A percentile compares a stretch with the other conserved stretches of the same genome.
These are phyloP conservation scores for Ariopsis seemanni DNA, from an alignment of 2,113 vertebrate genomes.

Conservation along the genomic window DNA sequence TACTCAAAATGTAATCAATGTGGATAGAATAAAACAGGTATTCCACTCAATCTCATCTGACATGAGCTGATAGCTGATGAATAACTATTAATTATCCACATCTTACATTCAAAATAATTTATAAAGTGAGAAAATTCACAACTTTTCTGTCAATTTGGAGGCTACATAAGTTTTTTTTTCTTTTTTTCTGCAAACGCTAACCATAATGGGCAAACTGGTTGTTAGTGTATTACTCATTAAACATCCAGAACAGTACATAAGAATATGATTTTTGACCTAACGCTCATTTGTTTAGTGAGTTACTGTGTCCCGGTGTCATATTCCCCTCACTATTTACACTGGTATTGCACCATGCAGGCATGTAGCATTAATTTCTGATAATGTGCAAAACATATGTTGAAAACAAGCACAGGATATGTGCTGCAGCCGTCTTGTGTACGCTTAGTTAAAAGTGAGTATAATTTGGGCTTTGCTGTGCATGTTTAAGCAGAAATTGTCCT, in stretches of 20 bases:
- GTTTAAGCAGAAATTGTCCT: neutral
- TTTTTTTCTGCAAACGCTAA: no score
- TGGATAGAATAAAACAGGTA: no score
- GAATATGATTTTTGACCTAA: neutral
- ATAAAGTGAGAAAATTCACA: no score
- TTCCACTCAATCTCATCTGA: no score
- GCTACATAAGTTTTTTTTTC: no score
- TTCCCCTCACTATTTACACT: neutral
- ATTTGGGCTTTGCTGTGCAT: neutral
- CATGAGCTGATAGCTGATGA: no score
- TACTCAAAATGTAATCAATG: no score
- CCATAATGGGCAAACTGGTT: neutral
- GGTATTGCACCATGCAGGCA: no score
- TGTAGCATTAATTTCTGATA: neutral
- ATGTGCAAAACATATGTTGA: neutral
- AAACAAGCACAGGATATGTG: neutral
- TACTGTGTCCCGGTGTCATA: neutral
- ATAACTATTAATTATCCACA: neutral
- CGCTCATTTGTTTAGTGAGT: neutral
- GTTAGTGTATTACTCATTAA: neutral
- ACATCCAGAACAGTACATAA: neutral
- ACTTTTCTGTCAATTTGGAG: no score
- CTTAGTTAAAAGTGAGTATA: neutral
- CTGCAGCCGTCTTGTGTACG: neutral
- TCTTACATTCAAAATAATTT: neutral